Evolutionary conservation across 2,113 vertebrate genomes (phyloP).

Genomic region (Helogale parvula): DNA sequence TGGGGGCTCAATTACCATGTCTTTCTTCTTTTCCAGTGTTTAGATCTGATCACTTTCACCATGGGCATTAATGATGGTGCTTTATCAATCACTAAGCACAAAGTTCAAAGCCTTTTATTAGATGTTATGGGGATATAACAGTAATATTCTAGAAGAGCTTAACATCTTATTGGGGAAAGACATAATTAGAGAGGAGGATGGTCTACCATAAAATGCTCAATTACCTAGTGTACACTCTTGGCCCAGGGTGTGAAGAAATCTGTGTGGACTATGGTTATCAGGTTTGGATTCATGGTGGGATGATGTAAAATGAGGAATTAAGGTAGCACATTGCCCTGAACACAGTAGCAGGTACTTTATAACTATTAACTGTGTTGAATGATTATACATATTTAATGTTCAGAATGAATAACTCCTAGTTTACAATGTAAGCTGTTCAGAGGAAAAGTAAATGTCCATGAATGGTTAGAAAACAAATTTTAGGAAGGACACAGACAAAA

Average conservation of each 20-base stretch:
- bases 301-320: neutral
- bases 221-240: neutral
- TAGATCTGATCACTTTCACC: neutral
- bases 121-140: neutral
- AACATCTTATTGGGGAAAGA: neutral
- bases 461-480: neutral
- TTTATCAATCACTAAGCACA: neutral
- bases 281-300: neutral
- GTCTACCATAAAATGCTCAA: neutral
- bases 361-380: neutral
- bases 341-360: neutral
- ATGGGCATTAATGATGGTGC: neutral
- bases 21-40: conserved; percentile 22
- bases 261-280: neutral
- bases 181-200: neutral
- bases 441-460: neutral
- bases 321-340: neutral
- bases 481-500: neutral
- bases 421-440: neutral
- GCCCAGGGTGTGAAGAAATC: neutral
- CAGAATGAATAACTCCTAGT: neutral
- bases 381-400: neutral
- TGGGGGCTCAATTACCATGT: neutral
- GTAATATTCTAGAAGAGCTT: neutral
- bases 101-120: neutral